Evolutionary conservation across 2,113 vertebrate genomes (phyloP), one percentile per base, ranked within the genome.

Genomic region (Notothenia coriiceps): DNA sequence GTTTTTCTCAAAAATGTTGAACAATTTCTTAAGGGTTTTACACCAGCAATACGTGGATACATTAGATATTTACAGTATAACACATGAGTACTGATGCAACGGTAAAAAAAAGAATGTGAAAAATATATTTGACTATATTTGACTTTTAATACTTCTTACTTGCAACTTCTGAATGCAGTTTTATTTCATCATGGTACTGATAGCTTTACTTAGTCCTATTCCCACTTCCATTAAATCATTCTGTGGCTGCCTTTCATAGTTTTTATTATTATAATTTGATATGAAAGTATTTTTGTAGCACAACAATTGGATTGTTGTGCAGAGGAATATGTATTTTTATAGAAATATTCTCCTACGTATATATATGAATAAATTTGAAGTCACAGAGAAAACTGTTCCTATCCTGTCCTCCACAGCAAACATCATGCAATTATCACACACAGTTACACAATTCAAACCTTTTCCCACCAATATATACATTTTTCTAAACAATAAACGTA

Each of bases 201-300:
- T 54, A 62, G 75, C 59, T 78, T 66, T 75, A 66, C 25, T 49
- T 70, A 35, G 12, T 70, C 49, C 22, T 70, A 60, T 60, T 25
- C 10, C 35, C 15, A 62, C n/a, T 29, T 17, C 17, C 29, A 14
- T 64, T 50, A 60, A 50, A 3, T 64, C 25, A 64, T 57, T 71
- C 51, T 65, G 14, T 57, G 68, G 8, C 10, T 57, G 20, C 33
- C 20, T 11, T 11, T 55, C 40, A 54, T 46, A 52, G 33, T 46
- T 61, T 59, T 68, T 2, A 43, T 54, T 3, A 43, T n/a, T 17
- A 35, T 35, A 33, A 17, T 70, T 54, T 70, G 20, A 70, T 46
- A 62, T 62, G 11, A 44, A 62, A 51, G 9, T 51, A 68, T 55
- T 55, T 61, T 70, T 62, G 17, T 46, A 46, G 8, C 6, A 60